Conservation (phyloP, 35 echinoderm and acorn worm genomes). For the Anneissia japonica region DNA sequence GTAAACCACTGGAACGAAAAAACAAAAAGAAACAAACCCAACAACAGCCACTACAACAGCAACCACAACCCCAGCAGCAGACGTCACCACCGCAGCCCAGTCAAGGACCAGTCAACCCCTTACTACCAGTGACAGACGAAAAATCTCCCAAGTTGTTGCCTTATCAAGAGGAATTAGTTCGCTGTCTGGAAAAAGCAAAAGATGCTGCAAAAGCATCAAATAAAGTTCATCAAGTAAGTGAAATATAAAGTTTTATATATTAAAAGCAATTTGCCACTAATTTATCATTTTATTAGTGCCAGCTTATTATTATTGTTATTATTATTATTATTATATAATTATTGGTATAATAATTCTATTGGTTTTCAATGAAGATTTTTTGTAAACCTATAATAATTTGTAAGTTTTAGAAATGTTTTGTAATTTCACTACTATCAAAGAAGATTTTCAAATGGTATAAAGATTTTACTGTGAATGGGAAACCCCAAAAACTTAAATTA, state of each 20-base stretch:
- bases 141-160: constrained; percentile 49
- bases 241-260: neutral
- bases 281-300: no score
- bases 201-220: constrained; percentile 38
- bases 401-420: no score
- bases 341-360: no score
- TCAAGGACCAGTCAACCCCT: neutral
- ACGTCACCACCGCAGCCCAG: neutral
- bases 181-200: constrained; percentile 63
- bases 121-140: neutral
- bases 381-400: no score
- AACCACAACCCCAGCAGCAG: constrained; percentile 20
- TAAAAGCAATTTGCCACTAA: neutral
- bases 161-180: constrained; percentile 81
- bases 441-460: no score
- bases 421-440: no score
- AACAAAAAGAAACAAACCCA: constrained; percentile 84
- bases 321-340: no score
- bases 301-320: no score
- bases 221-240: constrained; percentile 61
- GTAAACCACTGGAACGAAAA: constrained; percentile 91
- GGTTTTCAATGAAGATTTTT: no score
- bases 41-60: constrained; percentile 42
- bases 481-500: no score
- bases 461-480: no score